phyloP scores from a whole-genome alignment of 2,113 vertebrate species.

The Himantopus leucocephalus region DNA sequence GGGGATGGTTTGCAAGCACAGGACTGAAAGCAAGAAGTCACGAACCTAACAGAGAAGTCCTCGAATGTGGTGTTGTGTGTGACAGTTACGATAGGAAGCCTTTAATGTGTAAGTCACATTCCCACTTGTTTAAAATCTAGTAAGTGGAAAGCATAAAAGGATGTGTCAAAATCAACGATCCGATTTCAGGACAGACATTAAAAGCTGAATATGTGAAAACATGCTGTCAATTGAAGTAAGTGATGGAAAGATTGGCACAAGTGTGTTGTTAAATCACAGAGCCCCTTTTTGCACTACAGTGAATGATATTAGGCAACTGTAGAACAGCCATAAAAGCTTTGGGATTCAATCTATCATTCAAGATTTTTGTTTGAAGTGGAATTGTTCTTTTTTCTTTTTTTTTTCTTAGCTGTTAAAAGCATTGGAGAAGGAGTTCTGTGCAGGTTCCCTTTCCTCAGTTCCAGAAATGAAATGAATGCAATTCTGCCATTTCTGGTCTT shows the following conservation, averaged over 20 bases:
- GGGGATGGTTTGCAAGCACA: background rate
- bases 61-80: background rate
- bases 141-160: background rate
- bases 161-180: background rate
- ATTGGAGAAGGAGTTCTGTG: background rate
- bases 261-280: background rate
- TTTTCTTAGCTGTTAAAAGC: background rate
- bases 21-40: background rate
- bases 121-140: constrained; percentile 26
- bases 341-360: background rate
- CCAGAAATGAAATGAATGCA: background rate
- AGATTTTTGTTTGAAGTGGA: background rate
- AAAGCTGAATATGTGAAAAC: constrained; percentile 41
- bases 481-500: background rate
- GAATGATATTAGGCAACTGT: background rate
- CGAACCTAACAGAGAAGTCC: background rate
- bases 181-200: constrained; percentile 9
- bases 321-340: background rate
- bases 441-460: background rate
- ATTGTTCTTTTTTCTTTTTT: background rate
- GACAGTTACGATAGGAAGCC: background rate
- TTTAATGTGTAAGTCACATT: background rate
- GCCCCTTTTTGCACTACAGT: background rate
- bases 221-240: background rate
- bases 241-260: background rate